Base-by-base conservation (phyloP, 2,113 vertebrate genomes). In the Malurus cyaneus region DNA sequence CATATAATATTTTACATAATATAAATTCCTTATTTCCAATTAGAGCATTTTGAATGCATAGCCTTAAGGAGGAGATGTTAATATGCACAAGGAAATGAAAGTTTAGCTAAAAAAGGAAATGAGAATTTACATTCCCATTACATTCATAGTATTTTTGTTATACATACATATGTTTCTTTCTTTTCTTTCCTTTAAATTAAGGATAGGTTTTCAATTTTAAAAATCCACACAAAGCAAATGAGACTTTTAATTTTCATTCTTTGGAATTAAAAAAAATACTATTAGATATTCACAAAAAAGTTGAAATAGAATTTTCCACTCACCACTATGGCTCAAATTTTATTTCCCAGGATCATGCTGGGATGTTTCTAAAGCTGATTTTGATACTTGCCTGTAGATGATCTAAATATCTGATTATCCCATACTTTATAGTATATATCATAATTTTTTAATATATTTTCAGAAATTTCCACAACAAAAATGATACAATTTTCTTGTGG, bases 41-140 rank as follows among this genome's bases (percentile, higher is more conserved):
- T 3, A 80, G 3, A 39, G 1, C 16, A 67, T 85, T 80, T 76
- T 20, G 15, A 80, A 71, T 65, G 16, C 23, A 34, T 12, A 67
- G 2, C 0, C 0, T 64, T 26, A 56, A 82, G 28, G 29, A 86
- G 26, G 28, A 52, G 14, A 47, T 53, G 19, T 15, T 31, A 67
- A 60, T 71, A 46, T n/a, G 26, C 12, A 36, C 39, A 31, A 46
- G 8, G 17, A 77, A 89, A 81, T 49, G 8, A 73, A 92, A 78
- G 5, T 47, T 81, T 53, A 41, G 19, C 47, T 73, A n/a, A 74
- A 89, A 93, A 50, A 8, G 46, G 11, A 53, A 66, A 46, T 15
- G 3, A 31, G 32, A 64, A 64, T 77, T 91, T 77, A 59, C 10
- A 39, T 42, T 86, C 23, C 9, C 7, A 36, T 67, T 54, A 46